These are phyloP conservation scores for Drosophila gaucha DNA, from an alignment of 2,888 invertebrate species.

Conservation along the genomic window DNA sequence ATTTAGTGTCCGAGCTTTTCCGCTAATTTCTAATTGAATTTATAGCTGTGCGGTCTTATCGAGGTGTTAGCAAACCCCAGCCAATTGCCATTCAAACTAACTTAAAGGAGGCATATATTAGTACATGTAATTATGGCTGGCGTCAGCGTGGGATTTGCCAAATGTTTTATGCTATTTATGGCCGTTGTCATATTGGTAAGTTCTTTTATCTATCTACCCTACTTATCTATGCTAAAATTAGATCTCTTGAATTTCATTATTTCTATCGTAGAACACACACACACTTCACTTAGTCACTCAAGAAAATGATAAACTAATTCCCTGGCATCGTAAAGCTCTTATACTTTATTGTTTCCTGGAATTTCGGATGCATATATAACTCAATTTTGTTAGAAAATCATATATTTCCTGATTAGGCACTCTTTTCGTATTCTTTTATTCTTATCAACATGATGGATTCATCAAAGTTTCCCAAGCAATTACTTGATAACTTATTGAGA, in stretches of 20 bases:
- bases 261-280: too few species aligned
- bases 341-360: slow-evolving; percentile 3
- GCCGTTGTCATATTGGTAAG: slow-evolving; percentile 81
- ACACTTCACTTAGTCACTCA: slow-evolving; percentile 25
- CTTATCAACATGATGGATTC: not conserved
- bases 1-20: slow-evolving; percentile 11
- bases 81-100: slow-evolving; percentile 12
- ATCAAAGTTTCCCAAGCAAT: slow-evolving; percentile 8
- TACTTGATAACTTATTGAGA: not conserved
- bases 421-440: not conserved
- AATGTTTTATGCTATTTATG: slow-evolving; percentile 83
- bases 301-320: not conserved
- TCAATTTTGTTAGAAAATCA: not conserved
- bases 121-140: slow-evolving; percentile 65
- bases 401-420: not conserved
- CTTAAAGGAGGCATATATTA: not conserved
- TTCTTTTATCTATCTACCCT: slow-evolving; percentile 5
- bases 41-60: slow-evolving; percentile 57
- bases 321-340: not conserved
- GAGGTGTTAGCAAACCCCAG: slow-evolving; percentile 22
- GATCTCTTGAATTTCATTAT: too few species aligned
- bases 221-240: too few species aligned
- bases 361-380: not conserved
- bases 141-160: slow-evolving; percentile 80
- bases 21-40: slow-evolving; percentile 68